Conservation (phyloP, 2,797 vertebrate genomes). For the Bucorvus abyssinicus region DNA sequence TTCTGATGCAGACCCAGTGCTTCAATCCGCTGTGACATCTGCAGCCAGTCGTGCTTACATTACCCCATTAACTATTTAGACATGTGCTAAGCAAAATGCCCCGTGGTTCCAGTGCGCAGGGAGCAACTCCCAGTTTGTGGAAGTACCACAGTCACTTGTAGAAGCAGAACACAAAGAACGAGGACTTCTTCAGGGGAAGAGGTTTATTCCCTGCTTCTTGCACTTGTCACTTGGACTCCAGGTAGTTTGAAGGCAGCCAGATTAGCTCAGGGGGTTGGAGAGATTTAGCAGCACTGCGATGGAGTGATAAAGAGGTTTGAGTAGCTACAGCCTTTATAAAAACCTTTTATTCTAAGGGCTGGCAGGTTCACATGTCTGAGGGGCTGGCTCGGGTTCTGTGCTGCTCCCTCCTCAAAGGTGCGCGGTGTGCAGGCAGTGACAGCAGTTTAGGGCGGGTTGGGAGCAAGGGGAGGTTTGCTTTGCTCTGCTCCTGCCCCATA, state of each 20-base stretch:
- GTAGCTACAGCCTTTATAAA: not conserved
- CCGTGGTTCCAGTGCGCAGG: fast-evolving
- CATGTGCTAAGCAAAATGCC: not conserved
- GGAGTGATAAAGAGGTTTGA: not conserved
- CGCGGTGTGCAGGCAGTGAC: not conserved
- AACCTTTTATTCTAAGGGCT: not conserved
- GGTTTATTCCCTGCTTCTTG: not conserved
- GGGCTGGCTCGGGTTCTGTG: not conserved
- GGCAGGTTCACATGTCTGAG: not conserved
- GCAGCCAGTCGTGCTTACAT: not conserved
- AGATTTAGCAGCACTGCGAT: fast-evolving
- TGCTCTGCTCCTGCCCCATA: fast-evolving
- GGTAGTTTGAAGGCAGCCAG: not conserved
- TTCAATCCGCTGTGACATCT: not conserved
- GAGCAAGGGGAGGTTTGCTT: not conserved
- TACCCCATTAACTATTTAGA: not conserved
- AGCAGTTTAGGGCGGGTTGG: not conserved
- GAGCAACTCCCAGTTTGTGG: not conserved
- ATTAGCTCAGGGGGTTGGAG: fast-evolving
- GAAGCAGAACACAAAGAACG: not conserved
- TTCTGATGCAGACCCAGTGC: not conserved
- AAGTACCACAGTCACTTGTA: fast-evolving
- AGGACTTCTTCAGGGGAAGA: not conserved
- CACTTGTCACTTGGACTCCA: not conserved
- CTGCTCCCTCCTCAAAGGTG: not conserved